Evolutionary conservation across 2,888 invertebrate species (phyloP).

Genomic region (Dexiosoma caninum): DNA sequence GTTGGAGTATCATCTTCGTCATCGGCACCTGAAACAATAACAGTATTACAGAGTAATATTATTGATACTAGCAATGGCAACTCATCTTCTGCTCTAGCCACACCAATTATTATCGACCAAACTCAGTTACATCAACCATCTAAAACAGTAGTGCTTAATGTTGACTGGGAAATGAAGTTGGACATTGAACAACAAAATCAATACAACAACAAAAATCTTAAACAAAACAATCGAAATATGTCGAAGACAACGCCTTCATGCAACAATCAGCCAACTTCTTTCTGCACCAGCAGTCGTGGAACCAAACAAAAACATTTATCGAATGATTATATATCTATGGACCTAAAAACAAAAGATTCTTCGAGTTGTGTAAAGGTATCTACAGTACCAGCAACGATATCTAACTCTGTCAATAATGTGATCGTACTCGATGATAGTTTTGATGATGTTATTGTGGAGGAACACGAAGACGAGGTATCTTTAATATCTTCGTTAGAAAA

Average conservation of each 20-base stretch:
- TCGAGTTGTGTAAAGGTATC: not conserved
- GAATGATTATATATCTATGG: slow-evolving; percentile 46
- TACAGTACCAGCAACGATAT: not conserved
- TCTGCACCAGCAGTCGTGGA: slow-evolving; percentile 10
- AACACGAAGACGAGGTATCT: slow-evolving; percentile 60
- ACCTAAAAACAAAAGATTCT: slow-evolving; percentile 44
- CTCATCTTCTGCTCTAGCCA: slow-evolving; percentile 41
- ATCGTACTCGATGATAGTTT: slow-evolving; percentile 67
- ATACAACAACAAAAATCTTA: slow-evolving; percentile 42
- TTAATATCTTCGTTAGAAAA: slow-evolving; percentile 29
- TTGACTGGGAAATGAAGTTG: slow-evolving; percentile 82
- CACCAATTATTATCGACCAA: slow-evolving; percentile 50
- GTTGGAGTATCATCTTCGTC: slow-evolving; percentile 58
- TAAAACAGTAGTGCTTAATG: slow-evolving; percentile 71
- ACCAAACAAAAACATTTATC: slow-evolving; percentile 38
- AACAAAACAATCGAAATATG: slow-evolving; percentile 39
- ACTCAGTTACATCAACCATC: slow-evolving; percentile 25
- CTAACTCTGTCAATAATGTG: slow-evolving; percentile 45
- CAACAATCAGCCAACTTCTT: not conserved
- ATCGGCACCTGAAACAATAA: slow-evolving; percentile 44
- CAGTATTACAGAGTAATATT: slow-evolving; percentile 60
- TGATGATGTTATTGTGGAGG: slow-evolving; percentile 71
- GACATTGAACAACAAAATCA: slow-evolving; percentile 71
- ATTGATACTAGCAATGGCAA: slow-evolving; percentile 59
- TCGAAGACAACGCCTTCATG: slow-evolving; percentile 3